Conservation (phyloP, 64 coral and sea anemone genomes). For the Dendronephthya gigantea region DNA sequence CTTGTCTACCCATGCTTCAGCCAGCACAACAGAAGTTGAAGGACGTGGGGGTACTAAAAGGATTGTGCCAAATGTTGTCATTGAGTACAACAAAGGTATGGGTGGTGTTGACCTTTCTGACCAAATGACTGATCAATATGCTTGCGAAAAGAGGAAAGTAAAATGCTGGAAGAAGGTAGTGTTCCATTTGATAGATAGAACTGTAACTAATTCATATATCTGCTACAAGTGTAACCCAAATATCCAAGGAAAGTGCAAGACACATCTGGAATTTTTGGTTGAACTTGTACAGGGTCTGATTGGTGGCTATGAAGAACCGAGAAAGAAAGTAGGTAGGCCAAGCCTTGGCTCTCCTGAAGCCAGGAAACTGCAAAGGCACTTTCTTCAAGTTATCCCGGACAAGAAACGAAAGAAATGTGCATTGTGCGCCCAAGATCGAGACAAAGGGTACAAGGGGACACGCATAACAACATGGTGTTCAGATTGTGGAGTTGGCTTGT, state of each 20-base stretch:
- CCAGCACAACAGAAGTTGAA: neutral
- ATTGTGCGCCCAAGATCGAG: too few species aligned
- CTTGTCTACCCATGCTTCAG: neutral
- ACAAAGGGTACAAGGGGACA: neutral
- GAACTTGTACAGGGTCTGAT: neutral
- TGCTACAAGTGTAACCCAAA: constrained; percentile 5
- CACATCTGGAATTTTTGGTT: too few species aligned
- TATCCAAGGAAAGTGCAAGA: too few species aligned
- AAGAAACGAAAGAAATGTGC: neutral
- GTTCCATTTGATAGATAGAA: neutral
- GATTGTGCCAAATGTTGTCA: neutral
- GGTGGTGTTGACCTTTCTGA: neutral
- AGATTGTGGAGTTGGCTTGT: neutral
- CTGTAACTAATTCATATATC: neutral
- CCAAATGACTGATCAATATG: neutral
- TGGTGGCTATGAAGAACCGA: neutral
- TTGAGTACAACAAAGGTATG: neutral
- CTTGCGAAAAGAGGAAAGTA: neutral
- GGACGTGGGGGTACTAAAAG: neutral
- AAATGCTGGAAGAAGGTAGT: neutral
- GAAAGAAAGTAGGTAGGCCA: neutral
- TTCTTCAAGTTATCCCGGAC: neutral
- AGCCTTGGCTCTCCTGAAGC: constrained; percentile 10
- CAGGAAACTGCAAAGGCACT: neutral
- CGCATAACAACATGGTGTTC: neutral